Percentiles rank a stretch among this genome's conserved stretches.
Conservation (phyloP, 1,140 invertebrate genomes). For the Lithobius niger region DNA sequence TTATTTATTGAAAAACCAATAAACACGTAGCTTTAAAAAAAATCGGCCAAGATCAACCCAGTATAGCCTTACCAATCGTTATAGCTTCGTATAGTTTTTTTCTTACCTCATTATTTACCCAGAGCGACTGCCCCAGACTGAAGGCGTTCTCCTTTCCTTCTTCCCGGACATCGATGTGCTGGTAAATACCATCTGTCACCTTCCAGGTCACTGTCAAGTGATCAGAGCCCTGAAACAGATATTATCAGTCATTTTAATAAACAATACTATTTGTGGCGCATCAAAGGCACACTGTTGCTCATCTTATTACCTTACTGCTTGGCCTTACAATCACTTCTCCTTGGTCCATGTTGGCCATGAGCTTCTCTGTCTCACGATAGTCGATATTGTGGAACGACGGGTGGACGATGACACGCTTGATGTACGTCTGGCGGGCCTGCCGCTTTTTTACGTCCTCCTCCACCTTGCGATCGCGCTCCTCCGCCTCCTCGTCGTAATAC, state of each 20-base stretch:
- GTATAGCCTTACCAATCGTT: too few relatives aligned
- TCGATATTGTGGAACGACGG: slow-evolving; percentile 95
- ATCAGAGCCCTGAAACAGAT: slow-evolving; percentile 54
- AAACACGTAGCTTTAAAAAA: too few relatives aligned
- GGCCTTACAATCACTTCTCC: slow-evolving; percentile 93
- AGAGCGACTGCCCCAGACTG: slow-evolving; percentile 75
- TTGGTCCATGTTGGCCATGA: slow-evolving; percentile 83
- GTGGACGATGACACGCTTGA: slow-evolving; percentile 94
- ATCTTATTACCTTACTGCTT: slow-evolving; percentile 61
- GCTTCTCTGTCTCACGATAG: slow-evolving; percentile 78
- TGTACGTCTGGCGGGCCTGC: slow-evolving; percentile 63
- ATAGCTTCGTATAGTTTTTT: too few relatives aligned
- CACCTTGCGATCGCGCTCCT: slow-evolving; percentile 61
- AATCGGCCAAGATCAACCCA: too few relatives aligned
- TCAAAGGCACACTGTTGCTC: too few relatives aligned
- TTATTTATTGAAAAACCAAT: too few relatives aligned
- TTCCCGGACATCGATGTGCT: slow-evolving; percentile 91
- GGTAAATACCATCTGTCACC: slow-evolving; percentile 81
- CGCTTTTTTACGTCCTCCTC: slow-evolving; percentile 69
- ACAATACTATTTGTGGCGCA: too few relatives aligned
- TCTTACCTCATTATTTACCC: slow-evolving; percentile 47
- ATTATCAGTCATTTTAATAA: too few relatives aligned
- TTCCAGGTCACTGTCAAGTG: slow-evolving; percentile 98
- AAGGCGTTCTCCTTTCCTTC: slow-evolving; percentile 95
- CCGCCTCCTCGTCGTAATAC: slow-evolving; percentile 79